Percentiles rank a stretch among this genome's conserved stretches.
Evolutionary conservation across 2,113 vertebrate genomes (phyloP).

Genomic region (Maccullochella peelii): DNA sequence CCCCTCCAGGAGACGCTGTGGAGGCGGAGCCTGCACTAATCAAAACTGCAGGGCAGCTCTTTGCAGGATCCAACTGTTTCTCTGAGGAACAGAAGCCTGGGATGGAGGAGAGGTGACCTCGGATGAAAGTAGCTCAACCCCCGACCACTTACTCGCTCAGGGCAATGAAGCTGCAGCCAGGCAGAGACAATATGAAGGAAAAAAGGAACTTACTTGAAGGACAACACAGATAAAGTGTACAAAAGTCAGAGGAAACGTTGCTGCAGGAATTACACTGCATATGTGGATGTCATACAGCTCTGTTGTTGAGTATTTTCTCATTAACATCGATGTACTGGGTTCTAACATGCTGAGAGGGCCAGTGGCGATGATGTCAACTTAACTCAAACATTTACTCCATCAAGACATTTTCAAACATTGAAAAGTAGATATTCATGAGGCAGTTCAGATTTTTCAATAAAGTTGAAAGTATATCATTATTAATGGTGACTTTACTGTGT

Average conservation of each 20-base stretch:
- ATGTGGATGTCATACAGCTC: conserved; percentile 10
- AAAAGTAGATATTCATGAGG: background rate
- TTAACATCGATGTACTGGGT: background rate
- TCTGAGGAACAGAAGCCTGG: conserved; percentile 60
- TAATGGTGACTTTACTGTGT: background rate
- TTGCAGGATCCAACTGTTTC: conserved; percentile 42
- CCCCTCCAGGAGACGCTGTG: conserved; percentile 34
- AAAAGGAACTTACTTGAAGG: conserved; percentile 54
- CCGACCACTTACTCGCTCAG: conserved; percentile 43
- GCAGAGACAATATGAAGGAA: background rate
- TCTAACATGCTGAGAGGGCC: background rate
- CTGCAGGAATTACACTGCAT: conserved; percentile 32
- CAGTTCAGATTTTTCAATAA: background rate
- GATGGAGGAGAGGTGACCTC: conserved; percentile 65
- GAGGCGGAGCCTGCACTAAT: conserved; percentile 68
- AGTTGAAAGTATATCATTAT: background rate
- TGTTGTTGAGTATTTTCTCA: conserved; percentile 29
- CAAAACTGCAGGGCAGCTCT: conserved; percentile 62
- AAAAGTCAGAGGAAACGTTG: conserved; percentile 20
- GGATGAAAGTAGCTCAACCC: conserved; percentile 58
- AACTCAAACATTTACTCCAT: background rate
- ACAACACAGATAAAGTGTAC: conserved; percentile 35
- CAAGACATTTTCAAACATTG: background rate
- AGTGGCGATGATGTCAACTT: background rate
- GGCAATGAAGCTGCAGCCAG: conserved; percentile 47